Evolutionary conservation across 2,797 vertebrate genomes (phyloP).

Genomic region (Pyrocephalus nanus): DNA sequence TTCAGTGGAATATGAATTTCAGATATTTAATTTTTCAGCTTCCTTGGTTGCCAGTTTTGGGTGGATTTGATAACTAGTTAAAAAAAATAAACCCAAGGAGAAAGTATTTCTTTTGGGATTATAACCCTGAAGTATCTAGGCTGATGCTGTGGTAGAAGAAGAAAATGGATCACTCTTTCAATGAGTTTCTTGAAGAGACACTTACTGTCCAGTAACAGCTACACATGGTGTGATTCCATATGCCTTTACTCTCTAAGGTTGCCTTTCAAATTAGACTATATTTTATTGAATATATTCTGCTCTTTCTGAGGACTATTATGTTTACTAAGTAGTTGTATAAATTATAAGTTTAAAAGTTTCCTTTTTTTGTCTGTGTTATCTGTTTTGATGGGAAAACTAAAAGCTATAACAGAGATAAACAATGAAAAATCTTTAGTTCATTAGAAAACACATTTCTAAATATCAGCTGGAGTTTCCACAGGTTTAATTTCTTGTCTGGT

Average conservation of each 20-base stretch:
- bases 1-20: background rate
- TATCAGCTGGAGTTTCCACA: background rate
- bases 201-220: background rate
- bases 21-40: background rate
- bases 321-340: background rate
- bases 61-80: background rate
- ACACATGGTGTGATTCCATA: background rate
- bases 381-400: background rate
- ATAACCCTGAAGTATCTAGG: background rate
- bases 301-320: background rate
- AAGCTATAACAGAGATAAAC: background rate
- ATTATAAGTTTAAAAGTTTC: background rate
- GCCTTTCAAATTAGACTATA: background rate
- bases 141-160: background rate
- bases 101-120: background rate
- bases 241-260: background rate
- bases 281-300: background rate
- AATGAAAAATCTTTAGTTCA: background rate
- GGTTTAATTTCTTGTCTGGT: background rate
- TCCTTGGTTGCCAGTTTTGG: background rate
- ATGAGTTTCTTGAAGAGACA: background rate
- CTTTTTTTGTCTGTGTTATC: background rate
- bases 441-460: background rate
- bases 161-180: background rate
- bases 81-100: background rate